phyloP scores from a whole-genome alignment of 2,797 vertebrate species.

The Diceros bicornis region DNA sequence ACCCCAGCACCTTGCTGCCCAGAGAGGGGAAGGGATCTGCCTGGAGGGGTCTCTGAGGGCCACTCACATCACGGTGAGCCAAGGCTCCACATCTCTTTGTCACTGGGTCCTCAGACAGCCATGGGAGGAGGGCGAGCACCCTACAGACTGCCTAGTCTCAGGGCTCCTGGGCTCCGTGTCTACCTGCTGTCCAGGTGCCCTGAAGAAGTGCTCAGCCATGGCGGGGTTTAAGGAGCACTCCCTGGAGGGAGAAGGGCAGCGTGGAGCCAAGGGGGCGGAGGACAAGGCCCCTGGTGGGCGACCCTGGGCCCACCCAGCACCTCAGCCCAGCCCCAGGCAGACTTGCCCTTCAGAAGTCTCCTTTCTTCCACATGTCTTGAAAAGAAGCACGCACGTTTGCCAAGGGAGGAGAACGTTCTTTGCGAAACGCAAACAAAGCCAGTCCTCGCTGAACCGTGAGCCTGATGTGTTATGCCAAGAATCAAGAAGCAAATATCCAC shows the following conservation, averaged over 20 bases:
- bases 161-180: not conserved
- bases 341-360: not conserved
- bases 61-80: not conserved
- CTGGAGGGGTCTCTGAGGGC: not conserved
- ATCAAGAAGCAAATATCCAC: conserved; percentile 45
- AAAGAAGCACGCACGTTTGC: not conserved
- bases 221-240: not conserved
- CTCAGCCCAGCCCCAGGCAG: not conserved
- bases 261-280: fast-evolving
- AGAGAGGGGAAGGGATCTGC: not conserved
- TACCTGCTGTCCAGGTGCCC: not conserved
- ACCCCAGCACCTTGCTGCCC: not conserved
- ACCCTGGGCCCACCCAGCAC: not conserved
- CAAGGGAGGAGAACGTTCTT: not conserved
- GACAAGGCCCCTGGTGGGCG: not conserved
- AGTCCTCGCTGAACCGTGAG: not conserved
- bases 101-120: not conserved
- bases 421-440: conserved; percentile 27
- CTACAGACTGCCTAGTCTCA: no score
- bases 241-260: not conserved
- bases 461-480: not conserved
- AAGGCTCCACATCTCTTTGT: not conserved
- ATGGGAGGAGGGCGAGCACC: fast-evolving
- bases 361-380: not conserved
- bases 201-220: not conserved